Conservation (phyloP, 2,797 vertebrate species). For the Mormyrus proboscirostris region DNA sequence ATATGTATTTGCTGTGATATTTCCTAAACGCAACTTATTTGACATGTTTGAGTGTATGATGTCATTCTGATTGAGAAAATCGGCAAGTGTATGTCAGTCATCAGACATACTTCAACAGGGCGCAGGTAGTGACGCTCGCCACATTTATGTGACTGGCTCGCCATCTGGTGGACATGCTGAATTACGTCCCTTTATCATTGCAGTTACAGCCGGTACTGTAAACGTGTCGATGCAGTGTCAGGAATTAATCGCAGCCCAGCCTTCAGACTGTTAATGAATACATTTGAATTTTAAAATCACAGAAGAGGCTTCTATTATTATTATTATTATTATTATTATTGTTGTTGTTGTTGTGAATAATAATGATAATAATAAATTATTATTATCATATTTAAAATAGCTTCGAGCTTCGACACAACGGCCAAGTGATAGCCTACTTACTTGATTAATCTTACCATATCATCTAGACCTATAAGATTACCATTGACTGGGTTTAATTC, state of each 20-base stretch:
- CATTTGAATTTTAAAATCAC: neutral
- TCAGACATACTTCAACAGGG: neutral
- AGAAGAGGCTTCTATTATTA: neutral
- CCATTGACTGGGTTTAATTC: neutral
- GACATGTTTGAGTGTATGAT: neutral
- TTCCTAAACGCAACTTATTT: neutral
- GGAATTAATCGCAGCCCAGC: neutral
- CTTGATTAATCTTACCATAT: neutral
- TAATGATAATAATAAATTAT: neutral
- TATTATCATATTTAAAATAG: neutral
- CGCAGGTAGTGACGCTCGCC: neutral
- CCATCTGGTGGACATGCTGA: neutral
- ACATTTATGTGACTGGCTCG: neutral
- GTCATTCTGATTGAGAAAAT: neutral
- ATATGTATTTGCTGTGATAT: neutral
- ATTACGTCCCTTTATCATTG: neutral
- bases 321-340: neutral
- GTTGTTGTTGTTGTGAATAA: neutral
- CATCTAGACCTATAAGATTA: neutral
- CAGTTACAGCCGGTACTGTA: neutral
- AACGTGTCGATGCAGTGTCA: neutral
- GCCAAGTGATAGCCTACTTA: neutral
- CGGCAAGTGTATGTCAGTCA: neutral
- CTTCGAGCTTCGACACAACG: neutral
- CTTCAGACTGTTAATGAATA: neutral